Percentiles rank a stretch among this genome's conserved stretches.
These are phyloP conservation scores for Cynocephalus volans DNA, from an alignment of 2,113 vertebrate genomes.

Conservation along the genomic window DNA sequence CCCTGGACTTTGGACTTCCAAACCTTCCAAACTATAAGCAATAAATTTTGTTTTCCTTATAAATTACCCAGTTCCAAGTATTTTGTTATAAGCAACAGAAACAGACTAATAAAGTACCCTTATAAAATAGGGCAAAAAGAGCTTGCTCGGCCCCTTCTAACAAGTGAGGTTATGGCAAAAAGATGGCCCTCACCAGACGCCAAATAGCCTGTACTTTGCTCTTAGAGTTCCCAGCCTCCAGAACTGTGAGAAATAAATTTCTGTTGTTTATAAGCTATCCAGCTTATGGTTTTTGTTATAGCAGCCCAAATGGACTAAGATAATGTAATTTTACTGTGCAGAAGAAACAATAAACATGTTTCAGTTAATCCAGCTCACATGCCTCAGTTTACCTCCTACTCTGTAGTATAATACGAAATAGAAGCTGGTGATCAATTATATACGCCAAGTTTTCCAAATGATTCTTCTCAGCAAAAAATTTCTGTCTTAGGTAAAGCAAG, in stretches of 20 bases:
- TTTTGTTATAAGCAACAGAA: too few relatives aligned
- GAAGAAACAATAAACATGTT: neutral
- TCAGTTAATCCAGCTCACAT: neutral
- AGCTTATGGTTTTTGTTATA: neutral
- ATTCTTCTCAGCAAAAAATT: neutral
- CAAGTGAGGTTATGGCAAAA: neutral
- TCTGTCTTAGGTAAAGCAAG: slow-evolving; percentile 46
- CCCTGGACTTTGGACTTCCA: too few relatives aligned
- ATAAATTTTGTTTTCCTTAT: too few relatives aligned
- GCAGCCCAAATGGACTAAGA: neutral
- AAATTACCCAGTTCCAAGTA: too few relatives aligned
- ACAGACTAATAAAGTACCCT: neutral
- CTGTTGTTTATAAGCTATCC: neutral
- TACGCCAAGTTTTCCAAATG: neutral
- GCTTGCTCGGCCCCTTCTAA: neutral
- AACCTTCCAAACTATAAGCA: too few relatives aligned
- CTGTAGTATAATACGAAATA: neutral
- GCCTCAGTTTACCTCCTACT: neutral
- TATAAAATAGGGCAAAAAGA: neutral
- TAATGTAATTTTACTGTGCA: neutral
- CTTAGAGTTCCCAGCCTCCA: neutral
- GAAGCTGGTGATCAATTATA: neutral
- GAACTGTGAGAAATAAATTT: neutral
- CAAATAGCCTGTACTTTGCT: neutral
- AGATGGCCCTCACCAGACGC: neutral